Evolutionary conservation across 1,140 invertebrate genomes (phyloP), one percentile per base, ranked within the genome.

Genomic region (Pseudomyrmex gracilis): DNA sequence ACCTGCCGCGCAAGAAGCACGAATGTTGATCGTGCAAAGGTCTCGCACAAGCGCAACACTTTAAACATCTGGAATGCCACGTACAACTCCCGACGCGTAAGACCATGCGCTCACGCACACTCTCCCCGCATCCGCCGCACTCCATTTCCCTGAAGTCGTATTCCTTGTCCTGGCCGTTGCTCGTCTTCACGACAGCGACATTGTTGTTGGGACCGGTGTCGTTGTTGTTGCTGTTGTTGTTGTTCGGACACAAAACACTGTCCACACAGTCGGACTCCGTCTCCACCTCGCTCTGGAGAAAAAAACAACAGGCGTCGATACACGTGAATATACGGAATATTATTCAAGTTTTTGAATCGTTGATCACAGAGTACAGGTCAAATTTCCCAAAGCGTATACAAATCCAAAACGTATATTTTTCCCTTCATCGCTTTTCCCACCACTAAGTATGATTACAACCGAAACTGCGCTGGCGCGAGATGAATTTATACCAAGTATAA

Each of bases 61-160:
- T 94, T 15, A 94, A 87, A 85, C 94, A 94, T 82, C 92, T 93
- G 20, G 93, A 93, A 74, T 94, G 94, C 93, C 93, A 94, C 49
- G 90, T 94, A 77, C 93, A 92, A 71, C 93, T 93, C 61, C 94
- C 94, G 45, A 94, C 94, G 76, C 93, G 94, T 45, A 94, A 84
- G 45, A 94, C 91, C 61, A 90, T 94, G 34, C 93, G 92, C 67
- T 94, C 94, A 53, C 90, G 90, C 9, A 94, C 92, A 58, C 91
- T 90, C 90, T 93, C 91, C 13, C 94, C 94, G 80, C 94, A 94
- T 71, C 93, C 93, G 74, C 93, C 93, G 74, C 94, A 94, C 53
- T 94, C 93, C 93, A 94, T 94, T 83, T 93, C 93, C 88, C 91
- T 86, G 13, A 82, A 67, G 58, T 92, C 89, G 45, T 90, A 86